Evolutionary conservation across 2,888 invertebrate species (phyloP).

Genomic region (Ormia ochracea): DNA sequence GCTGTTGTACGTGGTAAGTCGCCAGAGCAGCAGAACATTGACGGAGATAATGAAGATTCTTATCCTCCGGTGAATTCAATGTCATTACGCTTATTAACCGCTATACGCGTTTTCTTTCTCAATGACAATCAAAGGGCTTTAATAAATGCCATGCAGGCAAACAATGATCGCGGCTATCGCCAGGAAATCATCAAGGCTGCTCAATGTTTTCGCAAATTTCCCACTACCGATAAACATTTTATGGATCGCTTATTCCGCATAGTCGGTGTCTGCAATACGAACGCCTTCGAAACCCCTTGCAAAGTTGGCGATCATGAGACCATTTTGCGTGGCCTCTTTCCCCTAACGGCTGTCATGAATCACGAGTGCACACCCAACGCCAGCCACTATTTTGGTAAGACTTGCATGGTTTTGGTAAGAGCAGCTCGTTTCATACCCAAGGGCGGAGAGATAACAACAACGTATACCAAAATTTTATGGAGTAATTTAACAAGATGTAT

Average conservation of each 20-base stretch:
- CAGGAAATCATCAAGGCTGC: slow-evolving; percentile 74
- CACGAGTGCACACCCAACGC: slow-evolving; percentile 87
- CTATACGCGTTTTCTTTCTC: slow-evolving; percentile 73
- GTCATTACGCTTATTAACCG: slow-evolving; percentile 73
- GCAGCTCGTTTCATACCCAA: slow-evolving; percentile 81
- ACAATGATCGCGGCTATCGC: slow-evolving; percentile 72
- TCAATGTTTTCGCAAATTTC: slow-evolving; percentile 74
- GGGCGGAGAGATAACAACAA: slow-evolving; percentile 83
- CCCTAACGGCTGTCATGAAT: slow-evolving; percentile 83
- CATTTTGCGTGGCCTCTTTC: slow-evolving; percentile 82
- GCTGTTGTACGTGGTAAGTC: neutral
- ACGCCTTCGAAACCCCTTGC: slow-evolving; percentile 76
- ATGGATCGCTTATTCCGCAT: slow-evolving; percentile 73
- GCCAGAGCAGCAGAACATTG: neutral
- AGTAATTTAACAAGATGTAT: slow-evolving; percentile 83
- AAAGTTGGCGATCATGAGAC: slow-evolving; percentile 71
- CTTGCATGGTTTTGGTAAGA: slow-evolving; percentile 80
- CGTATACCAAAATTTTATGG: slow-evolving; percentile 85
- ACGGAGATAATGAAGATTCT: slow-evolving; percentile 4
- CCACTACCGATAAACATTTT: slow-evolving; percentile 72
- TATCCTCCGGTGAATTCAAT: slow-evolving; percentile 69
- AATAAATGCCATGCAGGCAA: slow-evolving; percentile 75
- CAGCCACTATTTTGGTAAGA: slow-evolving; percentile 82
- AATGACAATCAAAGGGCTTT: slow-evolving; percentile 71
- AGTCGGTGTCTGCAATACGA: slow-evolving; percentile 76